phyloP scores from a whole-genome alignment of 2,113 vertebrate genomes.

The Atlantisia rogersi region DNA sequence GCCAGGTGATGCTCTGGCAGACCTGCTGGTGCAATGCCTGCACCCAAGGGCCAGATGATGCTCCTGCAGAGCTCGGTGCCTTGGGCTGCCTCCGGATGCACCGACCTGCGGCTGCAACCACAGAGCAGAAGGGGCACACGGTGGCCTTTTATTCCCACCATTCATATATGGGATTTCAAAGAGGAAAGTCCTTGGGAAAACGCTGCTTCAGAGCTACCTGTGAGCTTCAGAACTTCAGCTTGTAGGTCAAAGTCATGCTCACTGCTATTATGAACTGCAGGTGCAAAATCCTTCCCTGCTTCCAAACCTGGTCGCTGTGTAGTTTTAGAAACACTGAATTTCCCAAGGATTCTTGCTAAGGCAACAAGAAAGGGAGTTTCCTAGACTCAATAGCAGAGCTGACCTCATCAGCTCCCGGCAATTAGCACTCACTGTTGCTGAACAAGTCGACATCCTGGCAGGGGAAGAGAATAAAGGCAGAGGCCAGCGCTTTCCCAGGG shows the following conservation, averaged over 20 bases:
- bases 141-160: not conserved
- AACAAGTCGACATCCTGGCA: not conserved
- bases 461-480: not conserved
- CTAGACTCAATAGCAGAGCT: not conserved
- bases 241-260: not conserved
- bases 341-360: not conserved
- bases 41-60: not conserved
- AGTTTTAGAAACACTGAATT: not conserved
- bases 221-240: not conserved
- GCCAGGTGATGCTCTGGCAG: too few relatives aligned
- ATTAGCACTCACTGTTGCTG: not conserved
- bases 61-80: fast-evolving
- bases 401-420: constrained; percentile 37
- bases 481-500: not conserved
- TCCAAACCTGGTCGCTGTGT: not conserved
- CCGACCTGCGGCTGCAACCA: fast-evolving
- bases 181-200: not conserved
- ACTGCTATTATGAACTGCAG: not conserved
- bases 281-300: not conserved
- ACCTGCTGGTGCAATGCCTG: too few relatives aligned
- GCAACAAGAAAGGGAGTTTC: not conserved
- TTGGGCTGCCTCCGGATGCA: fast-evolving
- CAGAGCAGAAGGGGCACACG: fast-evolving
- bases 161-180: not conserved
- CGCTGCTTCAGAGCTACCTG: not conserved